Conservation (phyloP, 1,140 invertebrate genomes). For the Diorhabda elongata region DNA sequence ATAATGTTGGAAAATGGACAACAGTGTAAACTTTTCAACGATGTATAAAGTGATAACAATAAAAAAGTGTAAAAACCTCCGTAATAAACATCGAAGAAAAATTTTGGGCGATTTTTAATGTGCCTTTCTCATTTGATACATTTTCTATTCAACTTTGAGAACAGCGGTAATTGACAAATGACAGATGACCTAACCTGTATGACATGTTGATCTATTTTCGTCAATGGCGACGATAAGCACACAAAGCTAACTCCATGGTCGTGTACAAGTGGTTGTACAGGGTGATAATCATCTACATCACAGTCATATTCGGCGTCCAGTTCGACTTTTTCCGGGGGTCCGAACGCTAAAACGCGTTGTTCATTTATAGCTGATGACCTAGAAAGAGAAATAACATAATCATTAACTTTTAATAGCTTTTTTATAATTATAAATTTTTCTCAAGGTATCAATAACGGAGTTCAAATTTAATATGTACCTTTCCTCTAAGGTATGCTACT, state of each 20-base stretch:
- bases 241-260: slow-evolving; percentile 87
- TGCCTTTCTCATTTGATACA: no score
- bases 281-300: slow-evolving; percentile 75
- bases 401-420: neutral
- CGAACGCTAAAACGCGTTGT: slow-evolving; percentile 40
- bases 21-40: no score
- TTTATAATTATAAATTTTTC: neutral
- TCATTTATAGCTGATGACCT: slow-evolving; percentile 37
- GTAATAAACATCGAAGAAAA: no score
- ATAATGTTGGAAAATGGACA: no score
- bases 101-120: no score
- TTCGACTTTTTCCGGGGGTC: slow-evolving; percentile 42
- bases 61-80: no score
- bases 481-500: neutral
- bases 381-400: slow-evolving; percentile 22
- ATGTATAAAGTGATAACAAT: no score
- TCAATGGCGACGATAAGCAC: slow-evolving; percentile 59
- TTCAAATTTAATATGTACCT: no score
- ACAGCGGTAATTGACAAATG: no score
- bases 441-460: neutral
- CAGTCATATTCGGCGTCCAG: slow-evolving; percentile 58
- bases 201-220: slow-evolving; percentile 71
- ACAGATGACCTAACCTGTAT: slow-evolving; percentile 58
- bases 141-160: no score
- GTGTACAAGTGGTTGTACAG: slow-evolving; percentile 76